Evolutionary conservation across 1,140 invertebrate species (phyloP).

Genomic region (Diachasmimorpha longicaudata): DNA sequence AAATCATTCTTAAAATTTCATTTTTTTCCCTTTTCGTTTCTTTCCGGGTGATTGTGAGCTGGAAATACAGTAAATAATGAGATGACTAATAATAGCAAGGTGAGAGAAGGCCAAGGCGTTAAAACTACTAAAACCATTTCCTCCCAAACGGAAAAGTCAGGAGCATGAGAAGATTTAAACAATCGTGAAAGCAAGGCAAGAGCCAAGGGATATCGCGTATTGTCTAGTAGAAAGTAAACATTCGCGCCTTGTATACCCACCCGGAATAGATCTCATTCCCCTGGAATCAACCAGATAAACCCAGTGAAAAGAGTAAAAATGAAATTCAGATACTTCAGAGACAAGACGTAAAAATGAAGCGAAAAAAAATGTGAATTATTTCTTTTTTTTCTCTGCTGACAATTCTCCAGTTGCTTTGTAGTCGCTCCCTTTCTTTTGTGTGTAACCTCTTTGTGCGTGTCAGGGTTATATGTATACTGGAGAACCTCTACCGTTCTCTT

Average conservation of each 20-base stretch:
- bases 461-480: background rate
- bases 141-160: constrained; percentile 39
- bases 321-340: background rate
- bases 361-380: background rate
- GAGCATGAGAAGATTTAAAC: constrained; percentile 49
- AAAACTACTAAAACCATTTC: constrained; percentile 34
- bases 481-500: background rate
- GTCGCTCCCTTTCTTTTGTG: background rate
- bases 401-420: background rate
- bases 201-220: constrained; percentile 33
- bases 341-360: background rate
- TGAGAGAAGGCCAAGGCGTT: constrained; percentile 30
- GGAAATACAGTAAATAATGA: background rate
- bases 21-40: background rate
- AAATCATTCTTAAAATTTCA: too few species aligned
- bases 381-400: background rate
- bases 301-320: background rate
- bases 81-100: background rate
- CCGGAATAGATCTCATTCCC: background rate
- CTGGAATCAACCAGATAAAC: background rate
- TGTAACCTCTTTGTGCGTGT: constrained; percentile 10
- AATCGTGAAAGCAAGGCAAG: constrained; percentile 54
- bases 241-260: background rate
- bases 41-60: background rate
- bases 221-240: constrained; percentile 50